A percentile compares a stretch with the other conserved stretches of the same genome.
Evolutionary conservation across 2,888 invertebrate species (phyloP).

Genomic region (Eudasyphora cyanicolor): DNA sequence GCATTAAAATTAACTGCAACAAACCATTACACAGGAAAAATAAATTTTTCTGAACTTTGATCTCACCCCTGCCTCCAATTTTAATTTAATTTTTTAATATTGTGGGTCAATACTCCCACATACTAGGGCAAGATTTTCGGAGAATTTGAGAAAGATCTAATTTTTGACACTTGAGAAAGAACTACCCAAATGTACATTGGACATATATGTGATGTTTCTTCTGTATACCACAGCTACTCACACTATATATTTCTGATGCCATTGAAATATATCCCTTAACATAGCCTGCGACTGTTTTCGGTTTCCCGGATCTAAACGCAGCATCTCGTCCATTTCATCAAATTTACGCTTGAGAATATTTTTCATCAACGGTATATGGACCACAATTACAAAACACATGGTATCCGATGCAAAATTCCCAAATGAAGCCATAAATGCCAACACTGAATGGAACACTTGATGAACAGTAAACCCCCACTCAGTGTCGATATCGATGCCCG

Average conservation of each 20-base stretch:
- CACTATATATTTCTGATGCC: slow-evolving; percentile 51
- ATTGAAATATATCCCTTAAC: slow-evolving; percentile 42
- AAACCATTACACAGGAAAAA: too few relatives aligned
- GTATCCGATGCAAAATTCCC: slow-evolving; percentile 44
- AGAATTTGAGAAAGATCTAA: too few relatives aligned
- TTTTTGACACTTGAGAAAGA: too few relatives aligned
- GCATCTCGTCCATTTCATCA: slow-evolving; percentile 33
- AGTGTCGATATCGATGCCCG: slow-evolving; percentile 3
- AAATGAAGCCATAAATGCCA: slow-evolving; percentile 3
- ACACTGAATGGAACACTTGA: slow-evolving; percentile 3
- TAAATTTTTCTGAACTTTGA: too few relatives aligned
- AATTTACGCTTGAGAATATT: slow-evolving; percentile 54
- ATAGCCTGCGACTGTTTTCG: neutral
- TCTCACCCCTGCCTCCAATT: too few relatives aligned
- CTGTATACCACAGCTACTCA: slow-evolving; percentile 25
- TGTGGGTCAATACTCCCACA: too few relatives aligned
- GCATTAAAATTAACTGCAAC: too few relatives aligned
- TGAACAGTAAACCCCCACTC: slow-evolving; percentile 35
- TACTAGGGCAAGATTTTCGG: too few relatives aligned
- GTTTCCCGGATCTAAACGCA: neutral
- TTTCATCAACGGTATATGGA: slow-evolving; percentile 45
- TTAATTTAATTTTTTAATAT: too few relatives aligned
- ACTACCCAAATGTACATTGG: too few relatives aligned
- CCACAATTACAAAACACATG: slow-evolving; percentile 20
- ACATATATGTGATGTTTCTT: too few relatives aligned